Evolutionary conservation across 2,797 vertebrate genomes (phyloP).

Genomic region (Corythornis leucogaster): DNA sequence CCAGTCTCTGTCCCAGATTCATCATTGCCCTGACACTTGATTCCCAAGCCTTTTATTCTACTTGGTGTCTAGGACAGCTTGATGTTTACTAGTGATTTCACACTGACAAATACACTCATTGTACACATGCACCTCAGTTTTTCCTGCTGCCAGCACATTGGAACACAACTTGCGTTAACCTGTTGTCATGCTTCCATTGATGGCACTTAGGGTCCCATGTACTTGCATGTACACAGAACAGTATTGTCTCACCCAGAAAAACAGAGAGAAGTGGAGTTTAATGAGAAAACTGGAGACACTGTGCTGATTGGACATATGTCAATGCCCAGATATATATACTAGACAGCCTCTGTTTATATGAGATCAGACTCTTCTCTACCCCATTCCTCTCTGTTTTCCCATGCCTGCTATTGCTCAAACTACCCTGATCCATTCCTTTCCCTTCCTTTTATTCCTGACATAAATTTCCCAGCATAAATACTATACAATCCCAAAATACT

Average conservation of each 20-base stretch:
- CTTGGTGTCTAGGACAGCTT: not conserved
- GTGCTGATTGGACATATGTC: not conserved
- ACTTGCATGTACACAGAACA: not conserved
- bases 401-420: not conserved
- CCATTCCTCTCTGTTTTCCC: not conserved
- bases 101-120: not conserved
- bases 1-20: not conserved
- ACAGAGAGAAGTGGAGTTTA: not conserved
- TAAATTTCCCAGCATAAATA: not conserved
- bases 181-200: not conserved
- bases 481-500: not conserved
- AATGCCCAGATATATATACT: accelerated
- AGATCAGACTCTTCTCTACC: not conserved
- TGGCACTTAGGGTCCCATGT: not conserved
- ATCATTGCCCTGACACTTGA: not conserved
- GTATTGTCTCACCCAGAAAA: not conserved
- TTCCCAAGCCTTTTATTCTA: not conserved
- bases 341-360: not conserved
- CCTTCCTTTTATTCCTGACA: not conserved
- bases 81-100: not conserved
- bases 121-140: accelerated
- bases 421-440: not conserved
- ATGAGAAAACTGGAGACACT: not conserved
- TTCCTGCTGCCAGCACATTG: not conserved
- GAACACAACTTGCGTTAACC: accelerated